Percentiles rank a stretch among this genome's conserved stretches.
phyloP scores from a whole-genome alignment of 2,888 invertebrate genomes.

The Altica lythri region DNA sequence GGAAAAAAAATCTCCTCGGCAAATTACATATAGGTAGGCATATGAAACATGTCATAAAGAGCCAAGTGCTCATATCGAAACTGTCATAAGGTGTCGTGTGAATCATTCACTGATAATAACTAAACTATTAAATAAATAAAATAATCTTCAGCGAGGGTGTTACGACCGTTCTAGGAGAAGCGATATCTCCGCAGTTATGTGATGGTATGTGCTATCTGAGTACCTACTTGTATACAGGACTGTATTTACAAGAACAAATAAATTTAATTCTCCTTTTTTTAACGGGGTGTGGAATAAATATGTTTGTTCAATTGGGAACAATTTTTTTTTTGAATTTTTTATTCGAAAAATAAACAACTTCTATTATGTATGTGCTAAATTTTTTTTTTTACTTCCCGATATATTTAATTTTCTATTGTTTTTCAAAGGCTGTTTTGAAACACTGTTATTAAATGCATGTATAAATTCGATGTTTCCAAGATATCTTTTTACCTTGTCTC shows the following conservation, averaged over 20 bases:
- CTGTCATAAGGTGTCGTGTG: slow-evolving; percentile 20
- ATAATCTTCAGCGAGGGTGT: slow-evolving; percentile 13
- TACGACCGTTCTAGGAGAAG: background rate
- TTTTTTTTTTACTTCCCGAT: no score
- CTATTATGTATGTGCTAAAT: no score
- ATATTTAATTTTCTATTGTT: no score
- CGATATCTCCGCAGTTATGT: background rate
- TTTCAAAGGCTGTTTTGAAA: no score
- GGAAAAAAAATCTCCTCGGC: background rate
- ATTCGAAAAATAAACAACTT: background rate
- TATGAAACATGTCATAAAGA: slow-evolving; percentile 20
- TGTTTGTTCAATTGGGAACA: no score
- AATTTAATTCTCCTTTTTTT: no score
- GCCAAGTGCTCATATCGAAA: slow-evolving; percentile 11
- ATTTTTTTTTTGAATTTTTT: background rate
- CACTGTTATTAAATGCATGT: no score
- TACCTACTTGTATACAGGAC: background rate
- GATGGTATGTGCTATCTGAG: background rate
- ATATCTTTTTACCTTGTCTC: no score
- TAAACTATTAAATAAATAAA: slow-evolving; percentile 15
- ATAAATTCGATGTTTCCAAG: no score
- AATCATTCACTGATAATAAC: slow-evolving; percentile 16
- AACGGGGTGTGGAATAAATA: no score
- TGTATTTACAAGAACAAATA: background rate
- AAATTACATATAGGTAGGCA: slow-evolving; percentile 6